These are phyloP conservation scores for Anguilla megastoma DNA, from an alignment of 2,797 vertebrate genomes.

Conservation along the genomic window DNA sequence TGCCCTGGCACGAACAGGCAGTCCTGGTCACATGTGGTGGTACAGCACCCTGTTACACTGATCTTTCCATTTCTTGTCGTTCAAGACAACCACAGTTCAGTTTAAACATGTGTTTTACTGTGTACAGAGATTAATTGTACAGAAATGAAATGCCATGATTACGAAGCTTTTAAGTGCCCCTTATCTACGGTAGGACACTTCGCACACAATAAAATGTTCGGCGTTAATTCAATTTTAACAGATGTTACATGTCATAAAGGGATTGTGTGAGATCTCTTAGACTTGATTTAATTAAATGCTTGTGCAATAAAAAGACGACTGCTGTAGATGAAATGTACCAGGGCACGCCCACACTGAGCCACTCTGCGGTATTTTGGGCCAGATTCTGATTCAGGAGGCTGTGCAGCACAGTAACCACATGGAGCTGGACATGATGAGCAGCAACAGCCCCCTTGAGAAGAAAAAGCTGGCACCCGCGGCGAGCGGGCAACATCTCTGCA, in stretches of 20 bases:
- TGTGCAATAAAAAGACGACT: not conserved
- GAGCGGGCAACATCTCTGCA: constrained; percentile 70
- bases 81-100: not conserved
- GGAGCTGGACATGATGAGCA: constrained; percentile 90
- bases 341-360: not conserved
- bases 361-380: constrained; percentile 55
- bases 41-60: too few relatives aligned
- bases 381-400: constrained; percentile 86
- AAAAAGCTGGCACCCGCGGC: constrained; percentile 77
- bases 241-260: not conserved
- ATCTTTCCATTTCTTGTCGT: too few relatives aligned
- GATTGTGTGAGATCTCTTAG: too few relatives aligned
- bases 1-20: too few relatives aligned
- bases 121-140: not conserved
- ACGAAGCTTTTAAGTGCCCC: not conserved
- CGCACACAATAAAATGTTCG: not conserved
- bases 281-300: too few relatives aligned
- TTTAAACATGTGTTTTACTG: not conserved
- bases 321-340: not conserved
- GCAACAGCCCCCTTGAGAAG: constrained; percentile 79
- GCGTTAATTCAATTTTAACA: not conserved
- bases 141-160: not conserved
- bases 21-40: too few relatives aligned
- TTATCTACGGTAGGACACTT: not conserved
- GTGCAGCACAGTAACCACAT: constrained; percentile 82